Base-by-base conservation (phyloP, 1,140 invertebrate genomes). In the Zaprionus inermis region DNA sequence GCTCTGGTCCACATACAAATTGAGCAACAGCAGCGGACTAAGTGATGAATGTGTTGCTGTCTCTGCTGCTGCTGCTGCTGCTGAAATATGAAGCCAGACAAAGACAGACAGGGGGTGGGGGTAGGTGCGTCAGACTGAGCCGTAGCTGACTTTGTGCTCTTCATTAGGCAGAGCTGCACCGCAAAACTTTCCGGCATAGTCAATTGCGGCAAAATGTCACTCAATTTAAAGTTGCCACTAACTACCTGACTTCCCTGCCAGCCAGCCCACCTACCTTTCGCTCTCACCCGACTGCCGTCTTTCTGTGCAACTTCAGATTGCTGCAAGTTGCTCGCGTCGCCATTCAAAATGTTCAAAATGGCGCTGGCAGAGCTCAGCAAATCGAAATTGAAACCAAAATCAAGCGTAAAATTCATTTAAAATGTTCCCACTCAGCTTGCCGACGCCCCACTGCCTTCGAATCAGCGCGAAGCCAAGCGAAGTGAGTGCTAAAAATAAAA, bases 381-480 rank as follows among this genome's bases (percentile, higher is more conserved):
- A 86, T 86, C 65, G 79, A 86, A 82, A 84, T 84, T 84, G 81
- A 84, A 86, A 86, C 81, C 71, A 85, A 85, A 85, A 86, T 86
- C 75, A 86, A 78, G 81, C 81, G 81, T 78, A 86, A 86, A 85
- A 85, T 85, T 86, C 71, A 85, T 86, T 85, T 81, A 81, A 85
- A 81, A 85, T 78, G 71, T 81, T 85, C 46, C 78, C 46, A 11
- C 20, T 55, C 34, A 46, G 6, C 46, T 16, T n/a, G 14, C 24
- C 44, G 51, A 20, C 7, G 10, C 7, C 30, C 9, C 5, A 30
- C 5, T 32, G 30, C 30, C 18, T 34, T 9, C 38, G 57, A 55
- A 46, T 24, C 30, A 30, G 32, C 22, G 11, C 18, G 32, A 54
- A 70, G 28, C 30, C 36, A 44, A 16, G 66, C 59, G 64, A 57